Base-by-base conservation (phyloP, 2,888 invertebrate genomes). In the Heliconius cydno region DNA sequence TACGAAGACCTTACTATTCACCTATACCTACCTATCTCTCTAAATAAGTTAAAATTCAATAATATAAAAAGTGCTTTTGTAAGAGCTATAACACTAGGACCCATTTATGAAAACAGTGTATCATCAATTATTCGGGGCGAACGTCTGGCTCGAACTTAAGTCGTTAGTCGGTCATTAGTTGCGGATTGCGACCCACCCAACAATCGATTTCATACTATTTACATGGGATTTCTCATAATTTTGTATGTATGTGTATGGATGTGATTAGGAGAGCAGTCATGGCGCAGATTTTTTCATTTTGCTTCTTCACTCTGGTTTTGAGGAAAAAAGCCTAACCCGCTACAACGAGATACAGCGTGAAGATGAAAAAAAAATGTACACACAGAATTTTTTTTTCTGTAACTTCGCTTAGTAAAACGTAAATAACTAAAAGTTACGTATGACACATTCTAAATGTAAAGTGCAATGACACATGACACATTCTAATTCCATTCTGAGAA, bases 121-220 rank as follows among this genome's bases (percentile, higher is more conserved):
- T 46, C 67, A 79, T 79, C 79, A 79, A 79, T 79, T 75, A 79
- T 79, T 79, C 79, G 79, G 74, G 41, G 71, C 77, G 71, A 79
- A 75, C 79, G 68, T 75, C 74, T 75, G 78, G 68, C 79, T 68
- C 60, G 38, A 80, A 80, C 80, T 80, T 80, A 65, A 76, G 78
- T 78, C 80, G 78, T 80, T 80, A 80, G 80, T 41, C 75, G 78
- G 80, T 78, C 80, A 80, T 80, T 80, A 78, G 71, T 65, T 71
- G 76, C 78, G 78, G 80, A 68, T 74, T 68, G 79, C 78, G 78
- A 76, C 75, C 75, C 75, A 78, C 74, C 68, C 79, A 60, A 41
- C 78, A 66, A 79, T 79, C 79, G 68, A 79, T 79, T 73, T 68
- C 67, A 67, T 70, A 41, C 34, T 78, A 74, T 78, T 78, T 78